Percentiles rank a stretch among this genome's conserved stretches.
phyloP scores from a whole-genome alignment of 1,140 invertebrate genomes.

The Drosophila ficusphila region DNA sequence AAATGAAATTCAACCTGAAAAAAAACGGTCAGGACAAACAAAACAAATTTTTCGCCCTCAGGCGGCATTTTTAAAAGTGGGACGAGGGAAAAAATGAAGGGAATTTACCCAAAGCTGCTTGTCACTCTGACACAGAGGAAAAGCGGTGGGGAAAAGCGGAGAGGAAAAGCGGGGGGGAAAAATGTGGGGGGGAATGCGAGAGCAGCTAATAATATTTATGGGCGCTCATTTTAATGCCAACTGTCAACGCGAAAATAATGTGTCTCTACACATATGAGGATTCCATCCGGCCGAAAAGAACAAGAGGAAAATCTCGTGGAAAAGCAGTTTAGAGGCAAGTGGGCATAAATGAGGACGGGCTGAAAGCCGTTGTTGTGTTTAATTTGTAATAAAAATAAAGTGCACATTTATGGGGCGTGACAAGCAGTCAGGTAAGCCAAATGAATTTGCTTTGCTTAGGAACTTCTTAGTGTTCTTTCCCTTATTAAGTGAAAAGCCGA shows the following conservation, averaged over 20 bases:
- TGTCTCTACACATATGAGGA: constrained; percentile 43
- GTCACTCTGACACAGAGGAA: constrained; percentile 33
- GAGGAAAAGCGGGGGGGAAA: background rate
- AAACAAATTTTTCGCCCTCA: constrained; percentile 48
- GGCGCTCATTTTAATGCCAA: constrained; percentile 75
- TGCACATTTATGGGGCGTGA: constrained; percentile 48
- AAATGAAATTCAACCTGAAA: constrained; percentile 30
- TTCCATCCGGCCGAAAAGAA: constrained; percentile 30
- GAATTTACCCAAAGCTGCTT: constrained; percentile 50
- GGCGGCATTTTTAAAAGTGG: constrained; percentile 71
- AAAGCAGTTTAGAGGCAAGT: constrained; percentile 48
- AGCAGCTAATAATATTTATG: constrained; percentile 79
- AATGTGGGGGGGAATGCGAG: constrained; percentile 17
- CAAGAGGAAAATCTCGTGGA: background rate
- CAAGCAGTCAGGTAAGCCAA: constrained; percentile 22
- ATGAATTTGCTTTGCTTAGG: constrained; percentile 6
- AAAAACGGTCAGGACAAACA: constrained; percentile 23
- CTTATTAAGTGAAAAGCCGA: background rate
- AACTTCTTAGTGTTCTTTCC: background rate
- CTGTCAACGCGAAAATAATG: constrained; percentile 70
- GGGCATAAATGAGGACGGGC: background rate
- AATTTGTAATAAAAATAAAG: constrained; percentile 78
- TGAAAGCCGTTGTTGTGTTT: constrained; percentile 48
- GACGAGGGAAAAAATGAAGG: constrained; percentile 11
- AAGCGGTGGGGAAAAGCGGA: background rate